Base-by-base conservation (phyloP, 2,888 invertebrate genomes). In the Tromatobia lineatoria region DNA sequence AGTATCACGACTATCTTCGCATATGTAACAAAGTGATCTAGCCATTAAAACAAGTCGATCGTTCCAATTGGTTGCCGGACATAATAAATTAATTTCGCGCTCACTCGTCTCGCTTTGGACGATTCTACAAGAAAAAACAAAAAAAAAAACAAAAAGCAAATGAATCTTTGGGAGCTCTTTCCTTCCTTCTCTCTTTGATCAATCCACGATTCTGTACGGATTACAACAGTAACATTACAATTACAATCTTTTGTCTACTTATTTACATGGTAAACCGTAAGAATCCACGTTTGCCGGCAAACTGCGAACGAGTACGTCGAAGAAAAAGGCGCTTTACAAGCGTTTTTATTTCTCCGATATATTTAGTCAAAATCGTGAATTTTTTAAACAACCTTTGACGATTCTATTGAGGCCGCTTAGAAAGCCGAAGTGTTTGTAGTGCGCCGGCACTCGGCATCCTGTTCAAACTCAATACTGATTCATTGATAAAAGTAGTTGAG, bases 91-190 rank as follows among this genome's bases (percentile, higher is more conserved):
- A 67, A 80, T 73, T 80, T 52, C 54, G 52, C 47, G 64, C 69
- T 52, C 59, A 73, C 18, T 73, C 59, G 77, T 80, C 76, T 77
- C 81, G 45, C 78, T 81, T 74, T 54, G 70, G 73, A 83, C 59
- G 75, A 69, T 77, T 70, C 64, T 70, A 74, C 61, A 75, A 70
- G 73, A 50, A 71, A 75, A 18, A n/a, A n/a, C n/a, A 61, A 73
- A 76, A 25, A 75, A 59, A 23, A 59, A 47, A 42, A 23, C 73
- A 74, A 29, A 70, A 82, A 80, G 78, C 70, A 80, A 64, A 82
- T 38, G 71, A 86, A 85, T 78, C 78, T 77, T 82, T 86, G 82
- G 82, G 71, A 79, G 64, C 34, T 83, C 69, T 23, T 80, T 78
- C 18, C 64, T 64, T 64, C 64, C 42, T n/a, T 29, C 15, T 38